Evolutionary conservation across 2,113 vertebrate species (phyloP), one percentile per base, ranked within the genome.

Genomic region (Cochlearius cochlearius): DNA sequence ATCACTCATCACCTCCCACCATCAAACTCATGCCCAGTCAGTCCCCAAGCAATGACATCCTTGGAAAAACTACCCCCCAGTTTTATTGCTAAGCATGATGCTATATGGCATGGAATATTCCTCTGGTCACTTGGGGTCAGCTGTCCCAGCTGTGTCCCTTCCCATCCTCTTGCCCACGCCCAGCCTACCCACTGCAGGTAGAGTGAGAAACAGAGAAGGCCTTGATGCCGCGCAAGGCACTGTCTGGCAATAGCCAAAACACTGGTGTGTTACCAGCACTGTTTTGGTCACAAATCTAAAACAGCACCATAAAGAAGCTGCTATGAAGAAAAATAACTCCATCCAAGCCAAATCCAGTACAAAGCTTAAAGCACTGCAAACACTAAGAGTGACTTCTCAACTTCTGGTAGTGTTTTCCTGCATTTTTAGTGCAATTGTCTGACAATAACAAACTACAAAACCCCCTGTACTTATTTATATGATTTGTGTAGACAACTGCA

Each of bases 401-500:
- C 26, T 74, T 82, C 71, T 71, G 23, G 20, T 32, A 16, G 7
- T 3, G 16, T 75, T 60, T 78, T 43, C 26, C 55, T 47, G 18
- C 18, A 18, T 59, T 88, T 67, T 82, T 47, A 38, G 32, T 41
- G 49, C 16, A 52, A 30, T 10, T 56, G 25, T n/a, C 27, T 73
- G 47, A 41, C 12, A 75, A 68, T 7, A 39, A 23, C 15, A 53
- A 77, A 45, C 11, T 27, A 21, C 34, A 75, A 83, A 82, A 36
- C 11, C 0, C 0, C 10, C 11, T 38, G 13, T 38, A 9, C 26
- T 75, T 63, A 43, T 16, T 38, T 39, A 12, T 12, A 14, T 18
- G 15, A 59, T 16, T 23, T 74, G 26, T 38, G 52, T 71, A 53
- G 32, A 47, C 23, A 73, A 16, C 30, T 32, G 17, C 36, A 39